Evolutionary conservation across 2,113 vertebrate genomes (phyloP).

Genomic region (Leptobrachium leishanense): DNA sequence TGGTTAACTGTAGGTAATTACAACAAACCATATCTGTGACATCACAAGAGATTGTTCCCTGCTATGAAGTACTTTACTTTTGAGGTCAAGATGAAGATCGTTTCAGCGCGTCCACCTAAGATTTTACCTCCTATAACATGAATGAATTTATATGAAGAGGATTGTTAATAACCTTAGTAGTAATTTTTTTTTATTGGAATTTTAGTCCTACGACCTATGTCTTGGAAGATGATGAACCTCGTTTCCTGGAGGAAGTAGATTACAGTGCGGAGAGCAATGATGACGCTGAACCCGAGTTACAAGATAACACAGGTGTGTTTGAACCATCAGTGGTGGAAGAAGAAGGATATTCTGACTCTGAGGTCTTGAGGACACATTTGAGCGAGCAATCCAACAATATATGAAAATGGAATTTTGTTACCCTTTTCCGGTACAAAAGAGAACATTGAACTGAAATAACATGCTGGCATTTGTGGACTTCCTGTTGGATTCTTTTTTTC

Average conservation of each 20-base stretch:
- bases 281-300: conserved; percentile 78
- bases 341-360: conserved; percentile 79
- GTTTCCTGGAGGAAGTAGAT: conserved; percentile 94
- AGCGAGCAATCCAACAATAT: conserved; percentile 56
- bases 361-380: conserved; percentile 68
- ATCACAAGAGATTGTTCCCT: no score
- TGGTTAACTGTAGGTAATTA: no score
- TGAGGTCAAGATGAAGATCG: no score
- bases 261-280: conserved; percentile 97
- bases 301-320: conserved; percentile 65
- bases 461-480: conserved; percentile 61
- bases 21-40: no score
- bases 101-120: no score
- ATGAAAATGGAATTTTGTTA: background rate
- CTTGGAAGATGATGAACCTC: conserved; percentile 93
- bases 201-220: conserved; percentile 87
- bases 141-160: no score
- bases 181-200: conserved; percentile 46
- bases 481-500: conserved; percentile 67
- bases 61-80: no score
- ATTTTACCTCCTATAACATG: no score
- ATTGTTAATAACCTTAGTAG: no score
- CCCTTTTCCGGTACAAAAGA: background rate
- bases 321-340: conserved; percentile 70
- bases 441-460: conserved; percentile 66